Percentiles rank a stretch among this genome's conserved stretches.
phyloP scores from a whole-genome alignment of 2,888 invertebrate genomes.

The Sphaerophoria taeniata region DNA sequence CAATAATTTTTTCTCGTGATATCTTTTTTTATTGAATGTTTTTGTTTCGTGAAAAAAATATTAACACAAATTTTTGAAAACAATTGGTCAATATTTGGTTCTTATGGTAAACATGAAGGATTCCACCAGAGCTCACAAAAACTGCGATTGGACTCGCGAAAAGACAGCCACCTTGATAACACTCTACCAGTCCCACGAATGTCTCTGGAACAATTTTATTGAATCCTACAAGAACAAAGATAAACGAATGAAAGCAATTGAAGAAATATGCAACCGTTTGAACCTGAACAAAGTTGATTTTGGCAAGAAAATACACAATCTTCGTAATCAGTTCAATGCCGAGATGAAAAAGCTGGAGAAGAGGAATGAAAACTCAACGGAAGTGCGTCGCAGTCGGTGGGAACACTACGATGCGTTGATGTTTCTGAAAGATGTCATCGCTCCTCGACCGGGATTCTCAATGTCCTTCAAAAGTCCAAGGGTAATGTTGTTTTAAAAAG shows the following conservation, averaged over 20 bases:
- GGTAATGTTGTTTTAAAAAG: constrained; percentile 1
- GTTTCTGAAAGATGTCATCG: constrained; percentile 80
- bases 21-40: constrained; percentile 44
- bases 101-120: constrained; percentile 44
- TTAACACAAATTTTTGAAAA: constrained; percentile 51
- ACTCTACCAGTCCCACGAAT: constrained; percentile 80
- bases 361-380: constrained; percentile 75
- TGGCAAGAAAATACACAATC: constrained; percentile 81
- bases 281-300: constrained; percentile 80
- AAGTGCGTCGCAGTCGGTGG: constrained; percentile 79
- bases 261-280: constrained; percentile 78
- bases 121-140: constrained; percentile 23
- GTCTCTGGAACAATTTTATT: constrained; percentile 81
- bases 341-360: constrained; percentile 81
- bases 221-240: constrained; percentile 80
- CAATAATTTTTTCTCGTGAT: constrained; percentile 63
- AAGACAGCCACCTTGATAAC: constrained; percentile 80
- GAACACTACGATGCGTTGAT: constrained; percentile 81
- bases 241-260: constrained; percentile 79
- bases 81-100: background rate
- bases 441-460: constrained; percentile 78
- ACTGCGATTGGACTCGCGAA: constrained; percentile 79
- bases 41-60: constrained; percentile 42
- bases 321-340: constrained; percentile 82
- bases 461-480: constrained; percentile 53